Base-by-base conservation (phyloP, 2,113 vertebrate genomes). In the Serinus canaria region DNA sequence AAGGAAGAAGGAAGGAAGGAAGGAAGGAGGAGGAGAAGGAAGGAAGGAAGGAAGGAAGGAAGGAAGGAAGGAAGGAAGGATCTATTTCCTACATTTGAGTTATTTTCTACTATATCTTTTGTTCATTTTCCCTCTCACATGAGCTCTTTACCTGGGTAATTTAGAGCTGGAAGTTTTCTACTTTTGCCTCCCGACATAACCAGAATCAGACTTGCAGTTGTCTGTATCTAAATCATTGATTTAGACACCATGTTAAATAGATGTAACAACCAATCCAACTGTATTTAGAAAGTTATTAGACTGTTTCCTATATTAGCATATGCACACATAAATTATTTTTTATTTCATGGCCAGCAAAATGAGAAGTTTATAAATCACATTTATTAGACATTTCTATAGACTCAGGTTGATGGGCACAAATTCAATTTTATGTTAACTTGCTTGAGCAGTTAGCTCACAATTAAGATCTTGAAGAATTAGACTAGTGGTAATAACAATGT, bases 341-440 rank as follows among this genome's bases (percentile, higher is more conserved):
- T 85, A 88, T 95, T 91, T 89, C 82, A 89, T 64, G 53, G 39
- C 47, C 77, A 95, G 70, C 31, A 96, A 96, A 92, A 94, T 69
- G 17, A 80, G 64, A 95, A 92, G 44, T 91, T 93, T 91, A 89
- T 96, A 95, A 95, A 95, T 96, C 90, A 96, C 44, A 55, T 94
- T 94, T 94, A 96, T 95, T 94, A 83, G 58, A 85, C n/a, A 90
- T 4, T 80, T 87, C 91, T 87, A 43, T 80, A 77, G 72, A 52
- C 83, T 94, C 50, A 41, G 83, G 84, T 23, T 77, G 52, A 89
- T 90, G 85, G 67, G 41, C 81, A 79, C 82, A 96, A 95, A 97
- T 94, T 96, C 94, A 94, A 95, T 92, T 96, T 92, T 96, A 83
- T 31, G 10, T 90, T 94, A 95, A 95, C 69, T 87, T 93, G 76